These are phyloP conservation scores for Ophraella communa DNA, from an alignment of 2,888 invertebrate genomes.

Conservation along the genomic window DNA sequence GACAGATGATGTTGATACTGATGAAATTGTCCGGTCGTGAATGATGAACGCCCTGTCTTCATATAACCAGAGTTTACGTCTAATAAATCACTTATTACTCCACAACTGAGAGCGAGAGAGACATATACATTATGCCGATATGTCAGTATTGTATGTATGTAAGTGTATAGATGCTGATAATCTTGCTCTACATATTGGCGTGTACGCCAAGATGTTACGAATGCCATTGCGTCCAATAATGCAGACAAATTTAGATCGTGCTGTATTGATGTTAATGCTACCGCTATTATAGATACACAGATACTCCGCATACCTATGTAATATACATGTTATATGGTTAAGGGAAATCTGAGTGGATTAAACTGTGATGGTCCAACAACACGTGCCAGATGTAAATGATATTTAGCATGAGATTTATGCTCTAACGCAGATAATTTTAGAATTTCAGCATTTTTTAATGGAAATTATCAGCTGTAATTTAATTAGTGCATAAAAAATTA, in stretches of 20 bases:
- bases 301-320: conserved; percentile 2
- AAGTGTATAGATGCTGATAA: conserved; percentile 26
- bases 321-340: not conserved
- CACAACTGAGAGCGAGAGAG: conserved; percentile 8
- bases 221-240: conserved; percentile 25
- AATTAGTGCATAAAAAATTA: too few species aligned
- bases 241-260: conserved; percentile 27
- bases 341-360: not conserved
- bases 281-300: not conserved
- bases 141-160: not conserved
- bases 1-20: conserved; percentile 8
- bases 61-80: conserved; percentile 37
- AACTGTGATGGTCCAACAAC: not conserved
- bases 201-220: conserved; percentile 37
- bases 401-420: too few species aligned
- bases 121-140: not conserved
- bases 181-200: conserved; percentile 41
- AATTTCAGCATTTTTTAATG: too few species aligned
- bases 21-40: conserved; percentile 25
- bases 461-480: too few species aligned
- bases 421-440: too few species aligned
- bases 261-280: conserved; percentile 20
- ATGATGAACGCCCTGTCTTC: conserved; percentile 37
- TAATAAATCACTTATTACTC: conserved; percentile 39
- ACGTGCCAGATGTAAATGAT: not conserved